phyloP scores from a whole-genome alignment of 2,113 vertebrate species.

The Sardina pilchardus region DNA sequence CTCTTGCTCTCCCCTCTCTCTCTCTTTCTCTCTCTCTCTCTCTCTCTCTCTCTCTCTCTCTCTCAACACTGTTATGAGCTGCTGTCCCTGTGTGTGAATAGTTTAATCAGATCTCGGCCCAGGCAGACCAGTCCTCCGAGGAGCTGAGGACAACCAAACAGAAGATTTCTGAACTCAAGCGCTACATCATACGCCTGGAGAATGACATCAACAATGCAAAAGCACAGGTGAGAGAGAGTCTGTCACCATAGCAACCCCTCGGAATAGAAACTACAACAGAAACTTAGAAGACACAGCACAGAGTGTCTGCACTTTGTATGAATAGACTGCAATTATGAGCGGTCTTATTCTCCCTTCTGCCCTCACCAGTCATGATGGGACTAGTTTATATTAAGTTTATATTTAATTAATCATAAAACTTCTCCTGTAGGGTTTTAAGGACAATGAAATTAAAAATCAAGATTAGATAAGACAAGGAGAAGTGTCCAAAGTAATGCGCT shows the following conservation, averaged over 20 bases:
- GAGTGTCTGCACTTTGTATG: neutral
- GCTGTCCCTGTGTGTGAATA: slow-evolving; percentile 27
- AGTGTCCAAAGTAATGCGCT: too few species aligned
- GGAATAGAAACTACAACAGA: neutral
- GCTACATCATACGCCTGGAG: slow-evolving; percentile 54
- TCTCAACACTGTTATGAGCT: neutral
- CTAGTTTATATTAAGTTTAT: too few species aligned
- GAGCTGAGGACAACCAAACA: slow-evolving; percentile 53
- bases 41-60: neutral
- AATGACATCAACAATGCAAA: slow-evolving; percentile 54
- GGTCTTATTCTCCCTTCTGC: too few species aligned
- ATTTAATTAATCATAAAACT: too few species aligned
- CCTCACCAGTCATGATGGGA: too few species aligned
- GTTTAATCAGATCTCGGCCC: slow-evolving; percentile 57
- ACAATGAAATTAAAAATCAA: too few species aligned
- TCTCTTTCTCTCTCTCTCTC: neutral
- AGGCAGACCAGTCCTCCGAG: slow-evolving; percentile 49
- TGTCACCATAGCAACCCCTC: neutral
- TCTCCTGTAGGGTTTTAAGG: too few species aligned
- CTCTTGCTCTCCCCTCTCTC: neutral
- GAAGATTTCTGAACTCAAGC: slow-evolving; percentile 59
- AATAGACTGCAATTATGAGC: too few species aligned
- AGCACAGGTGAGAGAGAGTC: slow-evolving; percentile 64
- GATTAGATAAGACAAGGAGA: too few species aligned
- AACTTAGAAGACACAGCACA: neutral